Percentiles rank a stretch among this genome's conserved stretches.
Evolutionary conservation across 2,797 vertebrate species (phyloP).

Genomic region (Vespertilio murinus): DNA sequence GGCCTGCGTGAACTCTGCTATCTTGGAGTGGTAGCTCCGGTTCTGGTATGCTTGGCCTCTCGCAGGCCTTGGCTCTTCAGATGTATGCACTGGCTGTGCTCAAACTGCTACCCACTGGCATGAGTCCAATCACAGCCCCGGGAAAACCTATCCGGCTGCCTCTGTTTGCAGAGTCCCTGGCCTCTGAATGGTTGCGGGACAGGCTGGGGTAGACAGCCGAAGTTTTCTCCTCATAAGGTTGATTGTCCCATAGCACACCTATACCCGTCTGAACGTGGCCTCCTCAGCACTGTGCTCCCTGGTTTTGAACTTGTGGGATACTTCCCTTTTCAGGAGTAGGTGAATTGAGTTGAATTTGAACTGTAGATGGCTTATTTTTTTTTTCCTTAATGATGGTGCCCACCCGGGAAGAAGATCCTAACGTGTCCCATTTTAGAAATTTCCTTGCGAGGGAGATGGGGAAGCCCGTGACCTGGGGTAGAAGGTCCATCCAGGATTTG

Average conservation of each 20-base stretch:
- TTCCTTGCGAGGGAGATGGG: not conserved
- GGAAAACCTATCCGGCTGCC: not conserved
- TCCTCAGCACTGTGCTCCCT: not conserved
- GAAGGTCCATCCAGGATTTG: not conserved
- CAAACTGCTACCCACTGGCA: not conserved
- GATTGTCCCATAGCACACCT: not conserved
- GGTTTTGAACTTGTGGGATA: conserved; percentile 29
- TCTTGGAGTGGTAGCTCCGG: not conserved
- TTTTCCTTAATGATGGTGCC: conserved; percentile 15
- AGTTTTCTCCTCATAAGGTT: not conserved
- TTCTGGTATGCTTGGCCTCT: not conserved
- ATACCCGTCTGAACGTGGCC: not conserved
- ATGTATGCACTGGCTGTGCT: not conserved
- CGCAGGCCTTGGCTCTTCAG: not conserved
- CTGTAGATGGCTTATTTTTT: conserved; percentile 12
- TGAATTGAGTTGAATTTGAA: conserved; percentile 19
- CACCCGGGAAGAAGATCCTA: not conserved
- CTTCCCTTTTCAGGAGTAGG: not conserved
- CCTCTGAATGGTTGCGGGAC: not conserved
- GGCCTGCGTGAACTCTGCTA: not conserved
- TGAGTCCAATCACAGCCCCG: not conserved
- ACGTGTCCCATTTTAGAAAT: not conserved
- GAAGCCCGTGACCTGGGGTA: not conserved
- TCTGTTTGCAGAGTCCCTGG: not conserved
- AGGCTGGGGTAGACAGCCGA: not conserved